These are phyloP conservation scores for Drosophila borborema DNA, from an alignment of 2,888 invertebrate genomes.

Conservation along the genomic window DNA sequence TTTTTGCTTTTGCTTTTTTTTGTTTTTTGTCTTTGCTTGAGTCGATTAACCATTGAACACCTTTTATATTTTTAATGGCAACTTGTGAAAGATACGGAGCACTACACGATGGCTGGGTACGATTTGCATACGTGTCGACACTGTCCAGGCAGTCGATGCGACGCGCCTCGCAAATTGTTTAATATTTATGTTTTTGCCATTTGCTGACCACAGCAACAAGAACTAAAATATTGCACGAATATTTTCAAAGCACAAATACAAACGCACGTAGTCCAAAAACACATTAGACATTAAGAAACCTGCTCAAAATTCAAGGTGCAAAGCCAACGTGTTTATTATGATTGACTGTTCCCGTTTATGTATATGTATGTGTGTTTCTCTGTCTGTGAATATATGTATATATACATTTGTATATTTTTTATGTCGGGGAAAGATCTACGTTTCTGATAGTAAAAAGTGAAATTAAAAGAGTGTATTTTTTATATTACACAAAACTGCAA, in stretches of 20 bases:
- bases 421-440: constrained; percentile 8
- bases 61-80: constrained; percentile 42
- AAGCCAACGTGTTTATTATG: constrained; percentile 27
- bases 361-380: background rate
- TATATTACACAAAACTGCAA: no score
- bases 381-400: background rate
- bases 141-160: constrained; percentile 8
- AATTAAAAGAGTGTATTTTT: background rate
- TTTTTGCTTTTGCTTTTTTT: constrained; percentile 10
- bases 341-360: constrained; percentile 18
- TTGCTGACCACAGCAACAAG: constrained; percentile 76
- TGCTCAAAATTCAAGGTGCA: constrained; percentile 46
- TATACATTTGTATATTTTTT: background rate
- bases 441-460: background rate
- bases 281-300: constrained; percentile 36
- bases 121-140: constrained; percentile 57
- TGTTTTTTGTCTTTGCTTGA: constrained; percentile 24
- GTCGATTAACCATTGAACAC: constrained; percentile 45
- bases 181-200: constrained; percentile 81
- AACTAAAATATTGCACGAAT: constrained; percentile 50
- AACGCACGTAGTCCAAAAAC: constrained; percentile 33
- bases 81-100: constrained; percentile 22
- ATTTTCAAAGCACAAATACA: constrained; percentile 28
- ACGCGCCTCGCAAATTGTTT: constrained; percentile 57
- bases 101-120: background rate